A percentile compares a stretch with the other conserved stretches of the same genome.
These are phyloP conservation scores for Liodrosophila aerea DNA, from an alignment of 2,888 invertebrate genomes.

Conservation along the genomic window DNA sequence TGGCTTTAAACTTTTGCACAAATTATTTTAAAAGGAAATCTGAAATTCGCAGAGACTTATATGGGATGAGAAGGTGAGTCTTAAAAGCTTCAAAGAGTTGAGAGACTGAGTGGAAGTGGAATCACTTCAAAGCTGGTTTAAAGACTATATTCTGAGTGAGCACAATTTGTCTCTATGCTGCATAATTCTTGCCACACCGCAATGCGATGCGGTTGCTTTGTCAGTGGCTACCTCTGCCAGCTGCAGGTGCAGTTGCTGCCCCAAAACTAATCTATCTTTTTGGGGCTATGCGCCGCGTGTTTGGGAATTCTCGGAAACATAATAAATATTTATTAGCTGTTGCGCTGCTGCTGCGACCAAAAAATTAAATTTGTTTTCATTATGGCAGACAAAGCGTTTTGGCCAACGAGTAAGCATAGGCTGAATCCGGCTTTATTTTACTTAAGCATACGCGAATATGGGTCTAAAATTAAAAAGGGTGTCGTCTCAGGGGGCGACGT, in stretches of 20 bases:
- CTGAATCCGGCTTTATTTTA: slow-evolving; percentile 17
- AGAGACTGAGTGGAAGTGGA: too few relatives aligned
- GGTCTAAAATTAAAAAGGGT: slow-evolving; percentile 66
- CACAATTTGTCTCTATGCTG: too few relatives aligned
- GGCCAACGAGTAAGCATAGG: slow-evolving; percentile 35
- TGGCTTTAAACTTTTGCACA: slow-evolving; percentile 3
- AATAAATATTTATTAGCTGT: slow-evolving; percentile 72
- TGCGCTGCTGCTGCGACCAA: slow-evolving; percentile 28
- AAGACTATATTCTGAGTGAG: too few relatives aligned
- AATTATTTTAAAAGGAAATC: slow-evolving; percentile 3
- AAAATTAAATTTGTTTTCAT: slow-evolving; percentile 74
- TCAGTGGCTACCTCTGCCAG: slow-evolving; percentile 13
- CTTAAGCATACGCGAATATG: slow-evolving; percentile 44
- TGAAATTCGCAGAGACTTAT: background rate
- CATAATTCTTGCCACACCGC: slow-evolving; percentile 17
- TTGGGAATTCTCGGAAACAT: slow-evolving; percentile 29
- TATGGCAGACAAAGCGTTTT: slow-evolving; percentile 61
- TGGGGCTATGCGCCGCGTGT: background rate
- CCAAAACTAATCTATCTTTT: slow-evolving; percentile 23
- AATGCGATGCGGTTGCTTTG: slow-evolving; percentile 14
- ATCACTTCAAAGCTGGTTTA: too few relatives aligned
- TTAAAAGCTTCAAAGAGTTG: too few relatives aligned
- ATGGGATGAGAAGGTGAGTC: background rate
- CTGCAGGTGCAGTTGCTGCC: slow-evolving; percentile 30
- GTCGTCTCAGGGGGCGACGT: slow-evolving; percentile 39